Base-by-base conservation (phyloP, 2,888 invertebrate genomes). In the Hirtodrosophila histrioides region DNA sequence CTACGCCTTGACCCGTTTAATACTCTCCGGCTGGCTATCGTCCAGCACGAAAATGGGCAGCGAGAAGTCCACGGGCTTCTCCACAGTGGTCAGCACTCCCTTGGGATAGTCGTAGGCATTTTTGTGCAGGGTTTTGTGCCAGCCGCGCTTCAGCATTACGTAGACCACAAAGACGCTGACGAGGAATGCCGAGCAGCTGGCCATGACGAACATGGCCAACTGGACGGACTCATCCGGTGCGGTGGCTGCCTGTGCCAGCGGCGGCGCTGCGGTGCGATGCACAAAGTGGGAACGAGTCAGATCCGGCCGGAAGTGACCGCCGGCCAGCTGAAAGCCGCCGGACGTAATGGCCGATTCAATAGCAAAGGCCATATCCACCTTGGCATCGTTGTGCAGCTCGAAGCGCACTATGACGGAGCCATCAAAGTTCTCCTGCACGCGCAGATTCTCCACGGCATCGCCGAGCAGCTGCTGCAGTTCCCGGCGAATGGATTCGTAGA, bases 281-380 rank as follows among this genome's bases (percentile, higher is more conserved):
- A 93, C 92, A 73, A 95, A 94, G 54, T 94, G 92, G 0, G 94
- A 94, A 17, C 93, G 93, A 3, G 94, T 94, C 40, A 94, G 93
- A 61, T 95, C 95, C 0, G 94, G 94, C 3, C 92, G 91, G 55
- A 94, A 92, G 41, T 89, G 86, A 1, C 91, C 91, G 24, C 77
- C 75, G 0, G 86, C 90, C 7, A 92, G 61, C 0, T 88, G 74
- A 12, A 92, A 78, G 41, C 82, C 82, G 9, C 90, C 89, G 33
- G 84, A 70, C 81, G 93, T 92, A 77, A 96, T 95, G 93, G 95
- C 93, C 90, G 95, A 95, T 90, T 97, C 96, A 43, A 97, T 93
- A 83, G 95, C 94, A 88, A 95, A 96, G 0, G 96, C 95, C 37
- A 95, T 93, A 89, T 97, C 96, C 0, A 96, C 95, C 83, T 96